phyloP scores from a whole-genome alignment of 2,113 vertebrate species.

The Rostratula benghalensis region DNA sequence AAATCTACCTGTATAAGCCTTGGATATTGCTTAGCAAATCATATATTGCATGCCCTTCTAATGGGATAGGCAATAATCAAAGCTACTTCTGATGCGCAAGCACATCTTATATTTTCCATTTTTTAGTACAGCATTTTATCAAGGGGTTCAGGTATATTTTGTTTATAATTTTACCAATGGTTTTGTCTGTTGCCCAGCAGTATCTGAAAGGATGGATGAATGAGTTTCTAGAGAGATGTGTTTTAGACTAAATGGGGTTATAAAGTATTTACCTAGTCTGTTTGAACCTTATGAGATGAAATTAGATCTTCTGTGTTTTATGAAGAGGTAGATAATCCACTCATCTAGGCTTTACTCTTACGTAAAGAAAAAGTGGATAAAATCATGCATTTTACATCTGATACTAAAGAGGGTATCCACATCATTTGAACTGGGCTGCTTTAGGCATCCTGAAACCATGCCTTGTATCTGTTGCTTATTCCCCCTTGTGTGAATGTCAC shows the following conservation, averaged over 20 bases:
- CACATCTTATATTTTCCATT: not conserved
- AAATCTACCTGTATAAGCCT: not conserved
- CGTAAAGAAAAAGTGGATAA: not conserved
- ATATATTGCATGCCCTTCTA: not conserved
- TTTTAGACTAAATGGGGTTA: not conserved
- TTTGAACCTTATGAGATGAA: not conserved
- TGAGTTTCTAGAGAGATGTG: not conserved
- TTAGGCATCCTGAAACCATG: not conserved
- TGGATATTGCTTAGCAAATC: not conserved
- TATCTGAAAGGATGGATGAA: not conserved
- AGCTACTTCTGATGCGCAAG: not conserved
- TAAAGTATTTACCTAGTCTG: not conserved
- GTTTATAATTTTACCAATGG: not conserved
- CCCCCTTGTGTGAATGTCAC: not conserved
- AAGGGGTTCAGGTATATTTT: not conserved
- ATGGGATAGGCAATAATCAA: not conserved
- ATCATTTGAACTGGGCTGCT: not conserved
- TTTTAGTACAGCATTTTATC: not conserved
- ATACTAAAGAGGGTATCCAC: not conserved
- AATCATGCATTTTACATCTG: not conserved
- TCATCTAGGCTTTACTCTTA: not conserved
- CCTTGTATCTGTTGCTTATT: not conserved
- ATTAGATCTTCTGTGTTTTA: not conserved
- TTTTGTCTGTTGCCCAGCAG: not conserved
- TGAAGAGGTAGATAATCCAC: not conserved